phyloP scores from a whole-genome alignment of 2,113 vertebrate species.

The Amblyornis subalaris region DNA sequence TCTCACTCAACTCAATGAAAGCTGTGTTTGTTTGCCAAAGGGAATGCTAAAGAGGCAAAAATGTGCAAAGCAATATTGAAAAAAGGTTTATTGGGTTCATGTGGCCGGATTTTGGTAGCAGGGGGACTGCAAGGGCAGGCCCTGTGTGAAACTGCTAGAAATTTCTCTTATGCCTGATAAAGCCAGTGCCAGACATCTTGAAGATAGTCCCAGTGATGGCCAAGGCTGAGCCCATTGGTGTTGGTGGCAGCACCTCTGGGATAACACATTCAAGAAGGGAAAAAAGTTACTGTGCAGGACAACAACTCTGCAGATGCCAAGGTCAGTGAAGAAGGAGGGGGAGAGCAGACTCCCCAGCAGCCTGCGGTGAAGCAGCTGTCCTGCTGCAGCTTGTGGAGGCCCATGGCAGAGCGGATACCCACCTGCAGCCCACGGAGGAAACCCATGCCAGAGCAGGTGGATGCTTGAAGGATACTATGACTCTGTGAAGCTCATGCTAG shows the following conservation, averaged over 20 bases:
- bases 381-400: not conserved
- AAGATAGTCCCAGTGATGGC: not conserved
- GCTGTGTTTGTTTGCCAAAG: constrained; percentile 35
- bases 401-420: not conserved
- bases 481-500: not conserved
- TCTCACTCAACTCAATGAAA: constrained; percentile 8
- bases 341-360: not conserved
- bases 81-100: not conserved
- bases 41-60: constrained; percentile 15
- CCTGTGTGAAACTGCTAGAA: not conserved
- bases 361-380: not conserved
- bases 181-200: not conserved
- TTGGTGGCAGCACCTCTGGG: not conserved
- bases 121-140: not conserved
- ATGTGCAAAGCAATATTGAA: not conserved
- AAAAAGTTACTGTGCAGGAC: not conserved
- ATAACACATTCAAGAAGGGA: not conserved
- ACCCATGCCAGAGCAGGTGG: not conserved
- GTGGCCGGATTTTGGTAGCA: not conserved
- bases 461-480: rapidly evolving
- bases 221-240: not conserved
- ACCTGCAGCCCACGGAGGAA: not conserved
- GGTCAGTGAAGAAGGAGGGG: not conserved
- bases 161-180: not conserved
- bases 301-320: not conserved